phyloP scores from a whole-genome alignment of 2,797 vertebrate species.

The Lepidocolaptes lacrymiger region DNA sequence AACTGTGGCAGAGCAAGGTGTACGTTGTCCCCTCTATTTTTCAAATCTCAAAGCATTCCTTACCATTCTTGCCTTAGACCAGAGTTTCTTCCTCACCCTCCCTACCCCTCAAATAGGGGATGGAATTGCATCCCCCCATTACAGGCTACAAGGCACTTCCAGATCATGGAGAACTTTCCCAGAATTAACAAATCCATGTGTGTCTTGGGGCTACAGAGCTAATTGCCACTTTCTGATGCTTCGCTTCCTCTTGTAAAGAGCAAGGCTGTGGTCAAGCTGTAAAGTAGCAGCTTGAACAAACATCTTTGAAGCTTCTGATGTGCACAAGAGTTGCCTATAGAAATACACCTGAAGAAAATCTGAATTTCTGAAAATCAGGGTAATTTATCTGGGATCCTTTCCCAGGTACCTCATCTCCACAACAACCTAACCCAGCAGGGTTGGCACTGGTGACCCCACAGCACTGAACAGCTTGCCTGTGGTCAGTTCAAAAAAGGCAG shows the following conservation, averaged over 20 bases:
- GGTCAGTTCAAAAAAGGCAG: not conserved
- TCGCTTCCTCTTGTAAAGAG: slow-evolving; percentile 2
- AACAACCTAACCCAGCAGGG: not conserved
- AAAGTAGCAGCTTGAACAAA: not conserved
- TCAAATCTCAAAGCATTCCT: not conserved
- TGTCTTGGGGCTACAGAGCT: not conserved
- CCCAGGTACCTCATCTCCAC: not conserved
- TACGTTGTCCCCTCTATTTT: not conserved
- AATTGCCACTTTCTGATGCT: slow-evolving; percentile 3
- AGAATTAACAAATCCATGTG: not conserved
- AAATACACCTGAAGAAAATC: not conserved
- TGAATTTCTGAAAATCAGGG: not conserved
- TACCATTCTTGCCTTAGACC: not conserved
- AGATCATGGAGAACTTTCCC: not conserved
- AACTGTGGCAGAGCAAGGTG: not conserved
- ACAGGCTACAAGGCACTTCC: not conserved
- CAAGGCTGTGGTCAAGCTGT: not conserved
- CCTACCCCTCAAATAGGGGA: accelerated
- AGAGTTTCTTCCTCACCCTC: not conserved
- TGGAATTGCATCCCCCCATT: not conserved
- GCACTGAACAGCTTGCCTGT: not conserved
- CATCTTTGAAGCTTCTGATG: not conserved
- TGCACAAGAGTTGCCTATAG: not conserved
- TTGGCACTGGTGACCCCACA: not conserved
- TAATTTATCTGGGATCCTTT: not conserved